Evolutionary conservation across 2,888 invertebrate species (phyloP), one percentile per base, ranked within the genome.

Genomic region (Pterostichus niger): DNA sequence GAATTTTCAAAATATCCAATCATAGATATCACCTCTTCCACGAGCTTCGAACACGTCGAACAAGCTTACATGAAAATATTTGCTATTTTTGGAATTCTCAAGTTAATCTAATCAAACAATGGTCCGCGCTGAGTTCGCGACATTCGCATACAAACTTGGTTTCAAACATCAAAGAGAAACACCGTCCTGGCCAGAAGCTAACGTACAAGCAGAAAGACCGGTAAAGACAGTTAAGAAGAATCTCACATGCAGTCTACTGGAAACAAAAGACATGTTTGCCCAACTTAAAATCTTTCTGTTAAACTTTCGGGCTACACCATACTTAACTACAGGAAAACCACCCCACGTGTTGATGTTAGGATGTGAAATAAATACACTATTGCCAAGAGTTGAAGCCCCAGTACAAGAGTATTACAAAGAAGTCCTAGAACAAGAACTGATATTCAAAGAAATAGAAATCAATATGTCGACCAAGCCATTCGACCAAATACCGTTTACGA

Each of bases 111-210:
- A 54, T 78, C 68, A 49, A 35, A 83, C 10, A 84, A 84, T 79
- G 84, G 82, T 3, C 84, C 81, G 84, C 13, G 54, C 59, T 35
- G 75, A 85, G 9, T 83, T 85, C 33, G 80, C 24, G 76, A 64
- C 80, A 1, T 84, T 59, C 15, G 15, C 82, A 64, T n/a, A 78
- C 13, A 61, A 56, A 6, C 44, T 46, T 10, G 71, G 56, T 10
- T 84, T 85, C 6, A 83, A 85, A 83, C 84, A 85, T 40, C 44
- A 81, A 7, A 61, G 13, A 79, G 78, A 84, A 1, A 85, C 85
- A 31, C 85, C 84, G 5, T 83, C 76, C 46, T 85, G 85, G 85
- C 85, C 85, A 17, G 84, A 84, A 84, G 84, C 84, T 17, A 85
- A 85, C 59, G 85, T 84, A 3, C 52, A 84, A 33, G 82, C 82